Conservation (phyloP, 2,113 vertebrate genomes). For the Scomber japonicus region DNA sequence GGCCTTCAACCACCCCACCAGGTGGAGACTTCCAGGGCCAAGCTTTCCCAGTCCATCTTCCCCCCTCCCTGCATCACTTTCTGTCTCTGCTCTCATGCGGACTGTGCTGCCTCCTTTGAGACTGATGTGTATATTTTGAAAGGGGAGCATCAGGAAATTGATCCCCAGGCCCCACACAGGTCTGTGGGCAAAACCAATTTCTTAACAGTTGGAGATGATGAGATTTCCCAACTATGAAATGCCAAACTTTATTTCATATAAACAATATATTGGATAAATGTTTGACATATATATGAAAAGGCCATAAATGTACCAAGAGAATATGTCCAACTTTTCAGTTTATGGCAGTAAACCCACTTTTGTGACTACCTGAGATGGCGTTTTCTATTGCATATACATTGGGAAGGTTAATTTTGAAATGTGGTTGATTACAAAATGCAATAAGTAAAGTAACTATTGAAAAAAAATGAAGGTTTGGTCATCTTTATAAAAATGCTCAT, state of each 20-base stretch:
- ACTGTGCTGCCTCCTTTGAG: conserved; percentile 57
- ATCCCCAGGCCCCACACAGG: conserved; percentile 77
- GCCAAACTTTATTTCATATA: conserved; percentile 34
- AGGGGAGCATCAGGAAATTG: conserved; percentile 83
- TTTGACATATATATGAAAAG: conserved; percentile 10
- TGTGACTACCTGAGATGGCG: too few species aligned
- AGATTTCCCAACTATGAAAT: conserved; percentile 54
- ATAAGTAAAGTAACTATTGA: too few species aligned
- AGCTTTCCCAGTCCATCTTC: conserved; percentile 37
- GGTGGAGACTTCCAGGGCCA: conserved; percentile 80
- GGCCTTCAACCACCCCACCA: conserved; percentile 74
- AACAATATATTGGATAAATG: not conserved
- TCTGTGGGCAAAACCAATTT: conserved; percentile 77
- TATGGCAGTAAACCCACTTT: too few species aligned
- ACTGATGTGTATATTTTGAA: conserved; percentile 82
- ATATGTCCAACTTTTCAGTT: not conserved
- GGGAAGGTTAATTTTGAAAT: too few species aligned
- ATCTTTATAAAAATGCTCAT: conserved; percentile 14
- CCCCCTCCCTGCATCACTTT: conserved; percentile 52
- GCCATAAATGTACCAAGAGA: not conserved
- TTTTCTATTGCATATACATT: too few species aligned
- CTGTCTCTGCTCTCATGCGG: conserved; percentile 57
- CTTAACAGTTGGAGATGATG: conserved; percentile 74
- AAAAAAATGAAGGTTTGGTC: conserved; percentile 12
- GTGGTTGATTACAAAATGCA: too few species aligned